Base-by-base conservation (phyloP, 1,140 invertebrate species). In the Aphis craccivora region DNA sequence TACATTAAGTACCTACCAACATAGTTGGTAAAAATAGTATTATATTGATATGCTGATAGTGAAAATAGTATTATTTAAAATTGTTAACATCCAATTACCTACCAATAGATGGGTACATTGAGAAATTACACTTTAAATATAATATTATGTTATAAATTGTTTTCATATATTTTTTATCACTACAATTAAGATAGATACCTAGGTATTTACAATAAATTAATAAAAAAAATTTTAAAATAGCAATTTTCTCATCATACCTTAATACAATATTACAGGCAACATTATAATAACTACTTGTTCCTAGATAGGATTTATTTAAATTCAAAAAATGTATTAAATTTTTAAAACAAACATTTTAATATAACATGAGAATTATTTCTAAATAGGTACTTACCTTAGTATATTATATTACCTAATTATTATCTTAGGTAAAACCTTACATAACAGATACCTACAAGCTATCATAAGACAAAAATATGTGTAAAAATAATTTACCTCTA, bases 401-500 rank as follows among this genome's bases (percentile, higher is more conserved):
- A 55, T 25, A 8, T 30, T 25, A 8, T 60, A 60, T 67, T 67
- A 76, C 4, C 30, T 76, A 76, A 76, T n/a, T n/a, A 76, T 76
- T n/a, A 76, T n/a, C 60, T 76, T 76, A 14, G 18, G 60, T n/a
- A 18, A n/a, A 76, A n/a, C 18, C 14, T 4, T n/a, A 76, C n/a
- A 4, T 76, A 76, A 76, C n/a, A 30, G 60, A 76, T n/a, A n/a
- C 37, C 37, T 40, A 40, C 30, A 76, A n/a, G 60, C 60, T 20
- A 76, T 35, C 14, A 30, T 30, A 76, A n/a, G 14, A 2, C 60
- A 76, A 76, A 67, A n/a, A 76, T n/a, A 76, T n/a, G 5, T n/a
- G 30, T 76, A n/a, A 14, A 76, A 35, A 76, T n/a, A 20, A n/a
- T 95, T 96, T 96, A 97, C 97, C 97, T 96, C 97, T 96, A 91